These are phyloP conservation scores for Zaprionus inermis DNA, from an alignment of 1,140 invertebrate genomes.

Conservation along the genomic window DNA sequence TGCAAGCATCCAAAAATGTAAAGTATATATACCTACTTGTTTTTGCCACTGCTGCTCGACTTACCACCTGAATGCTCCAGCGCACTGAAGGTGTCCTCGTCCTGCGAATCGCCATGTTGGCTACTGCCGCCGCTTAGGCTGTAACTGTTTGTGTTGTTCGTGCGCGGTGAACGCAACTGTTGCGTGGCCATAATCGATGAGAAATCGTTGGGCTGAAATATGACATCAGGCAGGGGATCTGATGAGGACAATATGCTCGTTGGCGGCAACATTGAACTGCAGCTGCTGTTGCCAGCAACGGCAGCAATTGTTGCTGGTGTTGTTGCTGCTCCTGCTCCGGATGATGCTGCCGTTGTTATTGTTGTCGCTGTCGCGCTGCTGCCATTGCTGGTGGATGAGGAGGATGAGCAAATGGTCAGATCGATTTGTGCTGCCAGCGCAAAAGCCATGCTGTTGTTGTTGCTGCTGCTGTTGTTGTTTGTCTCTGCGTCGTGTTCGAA, in stretches of 20 bases:
- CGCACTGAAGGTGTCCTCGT: conserved; percentile 65
- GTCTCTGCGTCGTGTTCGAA: conserved; percentile 40
- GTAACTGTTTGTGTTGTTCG: conserved; percentile 35
- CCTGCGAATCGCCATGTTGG: conserved; percentile 43
- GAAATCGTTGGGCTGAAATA: conserved; percentile 80
- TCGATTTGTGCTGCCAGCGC: conserved; percentile 73
- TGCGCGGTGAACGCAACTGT: conserved; percentile 61
- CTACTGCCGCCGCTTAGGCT: conserved; percentile 59
- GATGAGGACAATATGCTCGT: conserved; percentile 77
- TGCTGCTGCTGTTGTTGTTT: conserved; percentile 33
- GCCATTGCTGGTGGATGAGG: conserved; percentile 71
- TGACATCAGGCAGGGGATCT: conserved; percentile 75
- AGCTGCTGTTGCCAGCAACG: conserved; percentile 14
- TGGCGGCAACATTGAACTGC: conserved; percentile 72
- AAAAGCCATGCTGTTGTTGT: conserved; percentile 43
- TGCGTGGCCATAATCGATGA: conserved; percentile 78
- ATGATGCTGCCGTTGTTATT: conserved; percentile 14
- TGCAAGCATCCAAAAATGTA: conserved; percentile 17
- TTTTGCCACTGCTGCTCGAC: not conserved
- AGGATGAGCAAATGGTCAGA: conserved; percentile 78
- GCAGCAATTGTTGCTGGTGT: conserved; percentile 8
- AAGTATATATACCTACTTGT: not conserved
- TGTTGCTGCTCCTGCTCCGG: conserved; percentile 6
- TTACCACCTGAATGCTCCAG: conserved; percentile 74
- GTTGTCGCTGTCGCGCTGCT: conserved; percentile 42